These are phyloP conservation scores for Bufo gargarizans DNA, from an alignment of 2,113 vertebrate species.

Conservation along the genomic window DNA sequence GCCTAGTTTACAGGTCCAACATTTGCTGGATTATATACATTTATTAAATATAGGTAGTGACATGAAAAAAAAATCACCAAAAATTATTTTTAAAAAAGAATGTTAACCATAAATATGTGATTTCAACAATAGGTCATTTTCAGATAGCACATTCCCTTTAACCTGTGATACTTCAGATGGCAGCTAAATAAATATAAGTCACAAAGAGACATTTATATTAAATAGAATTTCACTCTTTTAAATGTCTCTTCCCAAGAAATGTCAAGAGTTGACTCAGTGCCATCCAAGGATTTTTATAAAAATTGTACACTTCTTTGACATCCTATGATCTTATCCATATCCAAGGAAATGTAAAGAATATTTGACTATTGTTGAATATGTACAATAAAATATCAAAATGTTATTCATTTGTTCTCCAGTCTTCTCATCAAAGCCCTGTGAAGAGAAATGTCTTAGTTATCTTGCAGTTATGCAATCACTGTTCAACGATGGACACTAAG, in stretches of 20 bases:
- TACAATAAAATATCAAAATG: background rate
- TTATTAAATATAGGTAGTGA: too few species aligned
- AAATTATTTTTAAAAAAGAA: too few species aligned
- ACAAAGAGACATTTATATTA: conserved; percentile 25
- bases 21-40: too few species aligned
- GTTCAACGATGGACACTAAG: too few species aligned
- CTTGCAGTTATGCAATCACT: too few species aligned
- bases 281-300: background rate
- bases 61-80: too few species aligned
- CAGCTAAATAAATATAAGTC: conserved; percentile 3
- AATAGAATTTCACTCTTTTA: background rate
- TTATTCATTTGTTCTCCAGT: background rate
- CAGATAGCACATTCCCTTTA: conserved; percentile 2
- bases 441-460: too few species aligned
- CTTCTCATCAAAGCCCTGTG: background rate
- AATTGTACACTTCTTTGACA: background rate
- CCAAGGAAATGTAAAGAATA: background rate
- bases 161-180: conserved; percentile 4
- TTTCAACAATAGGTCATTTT: background rate
- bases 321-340: background rate
- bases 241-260: background rate
- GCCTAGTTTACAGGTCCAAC: too few species aligned
- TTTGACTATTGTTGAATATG: background rate
- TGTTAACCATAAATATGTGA: too few species aligned
- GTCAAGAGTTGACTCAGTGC: background rate